Evolutionary conservation across 2,113 vertebrate species (phyloP), one percentile per base, ranked within the genome.

Genomic region (Leiothrix lutea): DNA sequence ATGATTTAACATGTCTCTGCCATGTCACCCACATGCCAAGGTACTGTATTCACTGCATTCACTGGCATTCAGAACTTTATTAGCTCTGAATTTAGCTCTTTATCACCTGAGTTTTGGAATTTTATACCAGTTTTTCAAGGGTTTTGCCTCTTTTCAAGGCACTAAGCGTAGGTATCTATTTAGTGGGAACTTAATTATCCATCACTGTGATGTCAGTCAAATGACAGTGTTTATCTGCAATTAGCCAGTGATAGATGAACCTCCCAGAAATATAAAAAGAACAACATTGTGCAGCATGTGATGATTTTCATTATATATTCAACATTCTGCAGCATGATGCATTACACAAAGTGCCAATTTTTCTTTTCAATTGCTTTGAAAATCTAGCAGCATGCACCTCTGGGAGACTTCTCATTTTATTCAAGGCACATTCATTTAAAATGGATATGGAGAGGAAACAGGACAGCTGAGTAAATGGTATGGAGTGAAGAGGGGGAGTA

Each of bases 191-290:
- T 86, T 96, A 94, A 97, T 97, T 97, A 96, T 78, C 67, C 82
- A 78, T 94, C 74, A 71, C 78, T 90, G 80, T 92, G 89, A 73
- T 78, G 89, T 78, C 83, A 97, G 71, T 94, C 89, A 96, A 98
- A 96, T 67, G 94, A 77, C 73, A 95, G 79, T 94, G 80, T 97
- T 98, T 97, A 95, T 97, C 96, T 96, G 95, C 94, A 97, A 96
- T 96, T 97, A 97, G 70, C 51, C 67, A 91, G 72, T 93, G 88
- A 82, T 77, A 94, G 92, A 95, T 89, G 80, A 88, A 94, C 73
- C 50, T 85, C 79, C 90, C 80, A 90, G 87, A 95, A 94, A 96
- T 81, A 93, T 64, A 90, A 92, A 92, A 95, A 92, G 86, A 90
- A 67, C 57, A 97, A 89, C 67, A 94, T 36, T 81, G 79, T 74